Conservation (phyloP, 2,797 vertebrate species). For the Falco peregrinus region DNA sequence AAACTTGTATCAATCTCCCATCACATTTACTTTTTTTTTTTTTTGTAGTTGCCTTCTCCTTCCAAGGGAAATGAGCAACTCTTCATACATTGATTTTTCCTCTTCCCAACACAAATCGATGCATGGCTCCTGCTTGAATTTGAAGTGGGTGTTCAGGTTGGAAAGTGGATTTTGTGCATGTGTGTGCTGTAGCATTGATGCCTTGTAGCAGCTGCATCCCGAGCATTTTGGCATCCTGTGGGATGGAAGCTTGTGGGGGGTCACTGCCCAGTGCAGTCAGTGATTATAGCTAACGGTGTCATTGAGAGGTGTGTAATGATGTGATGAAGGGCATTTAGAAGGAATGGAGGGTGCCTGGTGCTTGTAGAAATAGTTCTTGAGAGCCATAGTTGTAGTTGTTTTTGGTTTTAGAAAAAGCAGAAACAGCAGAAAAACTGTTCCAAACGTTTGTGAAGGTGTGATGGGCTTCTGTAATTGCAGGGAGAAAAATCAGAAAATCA, state of each 20-base stretch:
- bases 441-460: background rate
- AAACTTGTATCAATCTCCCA: background rate
- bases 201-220: background rate
- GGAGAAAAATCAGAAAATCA: constrained; percentile 58
- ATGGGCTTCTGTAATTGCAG: constrained; percentile 23
- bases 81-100: background rate
- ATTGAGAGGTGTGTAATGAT: background rate
- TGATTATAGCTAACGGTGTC: fast-evolving
- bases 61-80: background rate
- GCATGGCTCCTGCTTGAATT: background rate
- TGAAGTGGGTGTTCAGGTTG: background rate
- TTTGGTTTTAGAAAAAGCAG: constrained; percentile 22
- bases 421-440: constrained; percentile 16
- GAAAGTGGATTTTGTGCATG: background rate
- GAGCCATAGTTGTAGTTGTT: background rate
- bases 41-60: background rate
- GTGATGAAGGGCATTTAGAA: background rate
- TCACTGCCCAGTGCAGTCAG: background rate
- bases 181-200: background rate
- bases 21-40: background rate
- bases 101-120: background rate
- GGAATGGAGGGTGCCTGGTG: background rate
- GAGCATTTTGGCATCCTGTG: background rate
- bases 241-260: background rate
- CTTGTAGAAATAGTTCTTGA: background rate